Percentiles rank a stretch among this genome's conserved stretches.
These are phyloP conservation scores for Myotis vivesi DNA, from an alignment of 2,797 vertebrate species.

Conservation along the genomic window DNA sequence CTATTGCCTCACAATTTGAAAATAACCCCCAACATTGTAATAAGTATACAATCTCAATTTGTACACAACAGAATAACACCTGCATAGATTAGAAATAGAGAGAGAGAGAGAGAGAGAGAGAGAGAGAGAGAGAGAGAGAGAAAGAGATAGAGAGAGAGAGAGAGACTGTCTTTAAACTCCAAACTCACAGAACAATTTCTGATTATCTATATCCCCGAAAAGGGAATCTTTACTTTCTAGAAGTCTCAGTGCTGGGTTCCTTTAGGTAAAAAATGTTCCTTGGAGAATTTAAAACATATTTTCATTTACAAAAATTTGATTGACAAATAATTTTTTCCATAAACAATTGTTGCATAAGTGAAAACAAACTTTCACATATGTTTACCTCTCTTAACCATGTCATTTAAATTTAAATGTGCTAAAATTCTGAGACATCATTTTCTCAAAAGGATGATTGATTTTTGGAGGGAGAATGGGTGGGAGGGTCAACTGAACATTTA, in stretches of 20 bases:
- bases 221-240: not conserved
- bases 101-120: no score
- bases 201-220: not conserved
- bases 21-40: not conserved
- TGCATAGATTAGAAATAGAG: not conserved
- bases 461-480: not conserved
- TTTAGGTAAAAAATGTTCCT: constrained; percentile 38
- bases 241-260: not conserved
- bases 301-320: constrained; percentile 43
- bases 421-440: not conserved
- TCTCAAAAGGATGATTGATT: not conserved
- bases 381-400: not conserved
- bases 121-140: not conserved
- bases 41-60: constrained; percentile 11
- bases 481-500: not conserved
- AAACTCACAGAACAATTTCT: constrained; percentile 26
- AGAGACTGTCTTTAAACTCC: constrained; percentile 12
- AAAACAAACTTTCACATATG: constrained; percentile 7
- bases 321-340: constrained; percentile 44
- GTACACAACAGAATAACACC: not conserved
- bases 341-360: not conserved
- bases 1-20: constrained; percentile 37
- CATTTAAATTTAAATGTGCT: not conserved
- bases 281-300: constrained; percentile 32
- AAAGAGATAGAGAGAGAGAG: not conserved